These are phyloP conservation scores for Micromys minutus DNA, from an alignment of 2,113 vertebrate species.

Conservation along the genomic window DNA sequence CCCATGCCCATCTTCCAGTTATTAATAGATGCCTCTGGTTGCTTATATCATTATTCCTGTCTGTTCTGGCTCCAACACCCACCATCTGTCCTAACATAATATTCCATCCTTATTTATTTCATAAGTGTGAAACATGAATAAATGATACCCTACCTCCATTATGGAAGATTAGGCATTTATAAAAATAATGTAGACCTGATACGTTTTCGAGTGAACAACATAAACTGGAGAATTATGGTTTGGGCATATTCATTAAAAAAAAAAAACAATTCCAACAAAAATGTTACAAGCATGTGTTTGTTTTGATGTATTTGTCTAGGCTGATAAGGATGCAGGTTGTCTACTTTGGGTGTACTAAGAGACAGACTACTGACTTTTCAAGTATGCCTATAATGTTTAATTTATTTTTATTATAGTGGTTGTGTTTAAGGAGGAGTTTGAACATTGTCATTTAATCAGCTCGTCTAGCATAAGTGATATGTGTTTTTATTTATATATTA, in stretches of 20 bases:
- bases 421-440: conserved; percentile 43
- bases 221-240: neutral
- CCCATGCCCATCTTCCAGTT: neutral
- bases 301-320: neutral
- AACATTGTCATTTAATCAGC: neutral
- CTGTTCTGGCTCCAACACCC: neutral
- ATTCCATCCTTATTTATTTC: neutral
- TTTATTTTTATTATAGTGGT: neutral
- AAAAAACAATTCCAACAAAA: neutral
- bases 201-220: neutral
- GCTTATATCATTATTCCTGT: neutral
- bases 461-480: neutral
- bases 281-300: neutral
- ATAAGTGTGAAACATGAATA: neutral
- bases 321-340: neutral
- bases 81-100: neutral
- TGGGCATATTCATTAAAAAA: neutral
- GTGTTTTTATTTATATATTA: conserved; percentile 40
- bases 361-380: neutral
- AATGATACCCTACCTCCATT: neutral
- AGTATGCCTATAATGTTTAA: neutral
- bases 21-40: neutral
- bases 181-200: neutral
- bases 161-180: neutral
- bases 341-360: neutral